phyloP scores from a whole-genome alignment of 2,888 invertebrate genomes.

The Morpho helenor region DNA sequence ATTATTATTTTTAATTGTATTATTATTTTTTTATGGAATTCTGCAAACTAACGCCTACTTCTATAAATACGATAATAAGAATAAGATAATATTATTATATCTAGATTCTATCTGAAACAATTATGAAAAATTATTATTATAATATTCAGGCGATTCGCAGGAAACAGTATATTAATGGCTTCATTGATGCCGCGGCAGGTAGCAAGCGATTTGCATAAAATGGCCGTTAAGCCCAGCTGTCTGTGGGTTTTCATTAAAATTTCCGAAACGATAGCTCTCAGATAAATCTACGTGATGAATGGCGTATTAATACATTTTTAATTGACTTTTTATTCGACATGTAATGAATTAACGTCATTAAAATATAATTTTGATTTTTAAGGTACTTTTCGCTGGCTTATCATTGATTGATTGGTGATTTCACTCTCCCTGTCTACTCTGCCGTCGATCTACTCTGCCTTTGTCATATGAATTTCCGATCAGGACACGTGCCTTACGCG shows the following conservation, averaged over 20 bases:
- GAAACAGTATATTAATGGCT: constrained; percentile 34
- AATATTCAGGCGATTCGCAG: constrained; percentile 9
- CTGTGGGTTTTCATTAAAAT: constrained; percentile 47
- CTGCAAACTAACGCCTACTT: too few species aligned
- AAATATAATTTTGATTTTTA: background rate
- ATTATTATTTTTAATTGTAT: too few species aligned
- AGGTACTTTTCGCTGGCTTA: background rate
- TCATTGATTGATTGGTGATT: too few species aligned
- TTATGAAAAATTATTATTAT: constrained; percentile 5
- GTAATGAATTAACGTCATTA: background rate
- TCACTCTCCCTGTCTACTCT: too few species aligned
- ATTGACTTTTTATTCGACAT: constrained; percentile 10
- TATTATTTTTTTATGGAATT: too few species aligned
- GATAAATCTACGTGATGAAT: constrained; percentile 22
- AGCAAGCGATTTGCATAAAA: constrained; percentile 45
- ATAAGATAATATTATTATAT: too few species aligned
- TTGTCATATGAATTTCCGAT: too few species aligned
- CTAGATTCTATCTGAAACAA: background rate
- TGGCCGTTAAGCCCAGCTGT: constrained; percentile 42
- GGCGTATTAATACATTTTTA: constrained; percentile 34
- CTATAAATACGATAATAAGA: too few species aligned
- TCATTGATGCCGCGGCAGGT: constrained; percentile 32
- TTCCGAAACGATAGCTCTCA: constrained; percentile 29
- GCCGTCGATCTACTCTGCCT: too few species aligned
- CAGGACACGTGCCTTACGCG: too few species aligned